Evolutionary conservation across 92 coral and sea anemone species (phyloP).

Genomic region (Porites evermanni): DNA sequence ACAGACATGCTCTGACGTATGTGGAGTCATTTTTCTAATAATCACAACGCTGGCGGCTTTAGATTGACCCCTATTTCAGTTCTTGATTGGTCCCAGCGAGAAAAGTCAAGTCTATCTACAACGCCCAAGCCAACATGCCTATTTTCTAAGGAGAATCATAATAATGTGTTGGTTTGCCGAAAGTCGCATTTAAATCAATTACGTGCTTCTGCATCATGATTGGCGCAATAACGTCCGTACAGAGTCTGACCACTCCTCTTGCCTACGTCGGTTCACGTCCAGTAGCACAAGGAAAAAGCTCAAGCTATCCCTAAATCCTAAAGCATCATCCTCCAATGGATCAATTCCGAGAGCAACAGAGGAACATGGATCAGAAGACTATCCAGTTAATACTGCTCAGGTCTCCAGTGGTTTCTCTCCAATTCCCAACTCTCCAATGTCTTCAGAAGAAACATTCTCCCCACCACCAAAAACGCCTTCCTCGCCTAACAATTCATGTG

Average conservation of each 20-base stretch:
- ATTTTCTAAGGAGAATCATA: conserved; percentile 22
- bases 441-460: background rate
- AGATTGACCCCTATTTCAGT: conserved; percentile 25
- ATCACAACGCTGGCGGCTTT: conserved; percentile 49
- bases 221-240: conserved; percentile 27
- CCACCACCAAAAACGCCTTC: background rate
- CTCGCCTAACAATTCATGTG: background rate
- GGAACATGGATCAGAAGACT: background rate
- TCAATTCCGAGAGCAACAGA: background rate
- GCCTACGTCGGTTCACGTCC: background rate
- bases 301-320: background rate
- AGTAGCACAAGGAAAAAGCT: background rate
- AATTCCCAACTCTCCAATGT: background rate
- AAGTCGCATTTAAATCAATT: conserved; percentile 26
- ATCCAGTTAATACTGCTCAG: background rate
- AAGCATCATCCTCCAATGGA: too few species aligned
- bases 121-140: conserved; percentile 36
- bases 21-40: conserved; percentile 40
- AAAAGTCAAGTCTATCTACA: conserved; percentile 37
- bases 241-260: conserved; percentile 30
- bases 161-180: conserved; percentile 55
- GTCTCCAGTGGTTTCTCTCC: background rate
- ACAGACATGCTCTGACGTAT: conserved; percentile 40
- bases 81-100: conserved; percentile 33
- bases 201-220: conserved; percentile 21